These are phyloP conservation scores for Hyperoplus lanceolatus DNA, from an alignment of 2,797 vertebrate genomes.

Conservation along the genomic window DNA sequence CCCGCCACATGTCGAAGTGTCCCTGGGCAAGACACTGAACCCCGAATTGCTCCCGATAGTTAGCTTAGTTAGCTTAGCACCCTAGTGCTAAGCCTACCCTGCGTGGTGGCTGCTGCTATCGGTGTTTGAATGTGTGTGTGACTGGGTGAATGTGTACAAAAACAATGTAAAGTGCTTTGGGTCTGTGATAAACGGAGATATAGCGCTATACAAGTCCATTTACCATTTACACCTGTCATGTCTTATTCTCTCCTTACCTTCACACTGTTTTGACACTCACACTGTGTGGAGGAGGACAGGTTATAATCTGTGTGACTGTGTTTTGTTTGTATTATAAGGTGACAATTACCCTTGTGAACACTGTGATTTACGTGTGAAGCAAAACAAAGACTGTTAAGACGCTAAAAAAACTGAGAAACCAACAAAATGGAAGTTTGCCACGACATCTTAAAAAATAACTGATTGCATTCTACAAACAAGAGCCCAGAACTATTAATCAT, in stretches of 20 bases:
- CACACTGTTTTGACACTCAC: slow-evolving; percentile 46
- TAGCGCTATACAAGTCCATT: no score
- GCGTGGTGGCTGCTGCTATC: no score
- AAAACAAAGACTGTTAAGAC: slow-evolving; percentile 53
- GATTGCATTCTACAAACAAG: slow-evolving; percentile 69
- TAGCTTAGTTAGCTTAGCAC: no score
- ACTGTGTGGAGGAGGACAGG: slow-evolving; percentile 40
- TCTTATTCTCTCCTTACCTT: slow-evolving; percentile 25
- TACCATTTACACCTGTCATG: slow-evolving; percentile 20
- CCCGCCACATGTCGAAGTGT: no score
- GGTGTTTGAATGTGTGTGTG: no score
- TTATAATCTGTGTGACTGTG: slow-evolving; percentile 50
- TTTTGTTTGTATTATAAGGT: slow-evolving; percentile 50
- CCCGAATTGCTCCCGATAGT: no score
- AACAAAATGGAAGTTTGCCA: slow-evolving; percentile 42
- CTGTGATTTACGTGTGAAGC: slow-evolving; percentile 64
- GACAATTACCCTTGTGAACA: slow-evolving; percentile 56
- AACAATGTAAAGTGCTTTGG: no score
- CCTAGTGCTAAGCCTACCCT: no score
- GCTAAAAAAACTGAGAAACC: slow-evolving; percentile 26
- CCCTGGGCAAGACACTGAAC: no score
- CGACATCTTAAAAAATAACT: slow-evolving; percentile 66
- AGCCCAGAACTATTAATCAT: slow-evolving; percentile 71
- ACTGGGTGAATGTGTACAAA: no score
- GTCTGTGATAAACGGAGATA: no score